These are phyloP conservation scores for Mactromeris polynyma DNA, from an alignment of 2,888 invertebrate genomes.

Conservation along the genomic window DNA sequence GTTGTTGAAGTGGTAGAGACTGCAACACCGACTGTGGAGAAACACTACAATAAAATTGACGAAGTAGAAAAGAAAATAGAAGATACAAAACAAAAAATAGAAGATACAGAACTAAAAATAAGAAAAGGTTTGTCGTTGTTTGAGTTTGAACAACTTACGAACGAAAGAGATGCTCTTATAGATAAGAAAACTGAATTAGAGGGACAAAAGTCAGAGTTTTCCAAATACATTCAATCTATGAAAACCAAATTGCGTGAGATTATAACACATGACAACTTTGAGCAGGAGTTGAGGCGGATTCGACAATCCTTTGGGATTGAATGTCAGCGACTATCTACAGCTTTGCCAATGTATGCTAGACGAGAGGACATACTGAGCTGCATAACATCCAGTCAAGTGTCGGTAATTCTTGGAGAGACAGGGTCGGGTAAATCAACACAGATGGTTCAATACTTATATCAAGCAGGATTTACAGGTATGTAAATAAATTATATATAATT, in stretches of 20 bases:
- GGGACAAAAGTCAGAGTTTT: constrained; percentile 74
- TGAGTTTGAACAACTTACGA: constrained; percentile 48
- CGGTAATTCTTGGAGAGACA: constrained; percentile 86
- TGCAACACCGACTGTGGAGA: constrained; percentile 20
- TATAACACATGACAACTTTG: constrained; percentile 49
- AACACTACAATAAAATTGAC: constrained; percentile 49
- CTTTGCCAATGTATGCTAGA: constrained; percentile 83
- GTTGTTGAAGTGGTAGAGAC: constrained; percentile 37
- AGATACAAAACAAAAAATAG: too few relatives aligned
- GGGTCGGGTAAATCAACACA: constrained; percentile 88
- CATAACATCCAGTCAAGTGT: constrained; percentile 80
- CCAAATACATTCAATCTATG: constrained; percentile 52
- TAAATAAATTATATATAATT: constrained; percentile 2
- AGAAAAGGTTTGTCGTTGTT: constrained; percentile 49
- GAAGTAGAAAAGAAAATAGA: constrained; percentile 11
- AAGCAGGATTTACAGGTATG: constrained; percentile 75
- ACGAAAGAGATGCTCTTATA: constrained; percentile 64
- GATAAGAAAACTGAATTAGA: constrained; percentile 75
- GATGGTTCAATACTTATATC: constrained; percentile 85
- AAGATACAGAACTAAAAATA: neutral
- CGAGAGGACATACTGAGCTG: constrained; percentile 77
- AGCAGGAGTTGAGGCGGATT: constrained; percentile 58
- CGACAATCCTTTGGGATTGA: constrained; percentile 76
- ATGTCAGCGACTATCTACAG: constrained; percentile 71
- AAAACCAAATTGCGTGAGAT: constrained; percentile 57